Evolutionary conservation across 2,888 invertebrate genomes (phyloP), one percentile per base, ranked within the genome.

Genomic region (Habrosyne pyritoides): DNA sequence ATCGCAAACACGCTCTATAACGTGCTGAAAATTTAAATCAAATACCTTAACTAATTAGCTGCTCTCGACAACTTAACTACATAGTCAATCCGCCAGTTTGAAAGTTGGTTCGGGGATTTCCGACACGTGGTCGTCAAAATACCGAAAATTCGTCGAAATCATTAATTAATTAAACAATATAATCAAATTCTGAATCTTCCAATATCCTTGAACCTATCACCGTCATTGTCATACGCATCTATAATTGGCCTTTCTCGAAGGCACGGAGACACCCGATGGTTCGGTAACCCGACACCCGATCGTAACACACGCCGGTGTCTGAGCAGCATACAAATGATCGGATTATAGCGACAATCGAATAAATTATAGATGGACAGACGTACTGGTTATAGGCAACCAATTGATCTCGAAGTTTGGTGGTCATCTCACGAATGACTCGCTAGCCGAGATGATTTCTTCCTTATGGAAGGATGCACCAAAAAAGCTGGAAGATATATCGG

Each of bases 271-370:
- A 42, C 21, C 14, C 26, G n/a, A 50, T 10, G 54, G 21, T 33
- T 52, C 54, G 22, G 67, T 69, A 72, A 73, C 65, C 61, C 52
- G 64, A 70, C 57, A 67, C 65, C 33, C 33, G 33, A 33, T n/a
- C 50, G 55, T 59, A 50, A 54, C 53, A 57, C 57, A 60, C 67
- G 53, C 53, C 42, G 42, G 42, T 42, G 28, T 50, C 50, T 28
- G 42, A 42, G 55, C 51, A 47, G 74, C 67, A 75, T 76, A 76
- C 69, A 71, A 75, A 76, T 67, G 61, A 61, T 59, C 67, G 26
- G 50, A 76, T 76, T 76, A 76, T 57, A 56, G 52, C 59, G 55
- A 64, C 59, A 55, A 59, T 60, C 57, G 64, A 59, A 70, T 73
- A 64, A 52, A 71, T 73, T 72, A 74, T 64, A 55, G 54, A 56